A percentile compares a stretch with the other conserved stretches of the same genome.
Conservation (phyloP, 1,140 invertebrate genomes). For the Epicauta chinensis region DNA sequence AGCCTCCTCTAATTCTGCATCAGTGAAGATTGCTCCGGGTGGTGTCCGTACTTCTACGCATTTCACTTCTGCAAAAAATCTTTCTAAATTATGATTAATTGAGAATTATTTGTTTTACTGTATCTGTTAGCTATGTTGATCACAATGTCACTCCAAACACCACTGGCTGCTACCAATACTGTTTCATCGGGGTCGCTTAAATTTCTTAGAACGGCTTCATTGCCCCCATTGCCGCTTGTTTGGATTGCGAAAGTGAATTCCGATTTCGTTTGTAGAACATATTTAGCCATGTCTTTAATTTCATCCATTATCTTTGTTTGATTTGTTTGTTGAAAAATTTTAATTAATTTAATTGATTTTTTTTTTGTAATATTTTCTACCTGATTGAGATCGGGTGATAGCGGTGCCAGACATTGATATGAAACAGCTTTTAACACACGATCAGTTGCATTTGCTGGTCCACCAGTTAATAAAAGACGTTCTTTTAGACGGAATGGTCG, state of each 20-base stretch:
- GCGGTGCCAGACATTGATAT: constrained; percentile 1
- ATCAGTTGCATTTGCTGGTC: neutral
- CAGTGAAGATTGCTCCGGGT: constrained; percentile 47
- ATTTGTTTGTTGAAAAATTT: too few relatives aligned
- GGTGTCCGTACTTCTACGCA: constrained; percentile 16
- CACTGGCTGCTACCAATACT: constrained; percentile 61
- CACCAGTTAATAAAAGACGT: constrained; percentile 1
- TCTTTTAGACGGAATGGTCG: neutral
- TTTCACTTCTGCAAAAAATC: neutral
- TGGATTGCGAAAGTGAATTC: constrained; percentile 66
- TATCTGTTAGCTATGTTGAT: constrained; percentile 58
- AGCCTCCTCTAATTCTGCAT: constrained; percentile 51
- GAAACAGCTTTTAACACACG: constrained; percentile 1
- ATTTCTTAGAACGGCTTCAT: constrained; percentile 73
- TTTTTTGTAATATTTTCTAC: too few relatives aligned
- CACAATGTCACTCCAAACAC: constrained; percentile 74
- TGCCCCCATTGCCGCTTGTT: constrained; percentile 70
- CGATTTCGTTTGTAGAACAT: constrained; percentile 76
- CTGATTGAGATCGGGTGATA: neutral
- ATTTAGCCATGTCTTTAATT: constrained; percentile 68
- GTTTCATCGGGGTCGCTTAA: constrained; percentile 65
- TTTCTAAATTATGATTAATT: too few relatives aligned
- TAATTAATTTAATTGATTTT: too few relatives aligned
- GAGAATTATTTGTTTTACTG: constrained; percentile 30
- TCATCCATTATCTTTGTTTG: constrained; percentile 68